phyloP scores from a whole-genome alignment of 2,113 vertebrate genomes.

The Sturnus vulgaris region DNA sequence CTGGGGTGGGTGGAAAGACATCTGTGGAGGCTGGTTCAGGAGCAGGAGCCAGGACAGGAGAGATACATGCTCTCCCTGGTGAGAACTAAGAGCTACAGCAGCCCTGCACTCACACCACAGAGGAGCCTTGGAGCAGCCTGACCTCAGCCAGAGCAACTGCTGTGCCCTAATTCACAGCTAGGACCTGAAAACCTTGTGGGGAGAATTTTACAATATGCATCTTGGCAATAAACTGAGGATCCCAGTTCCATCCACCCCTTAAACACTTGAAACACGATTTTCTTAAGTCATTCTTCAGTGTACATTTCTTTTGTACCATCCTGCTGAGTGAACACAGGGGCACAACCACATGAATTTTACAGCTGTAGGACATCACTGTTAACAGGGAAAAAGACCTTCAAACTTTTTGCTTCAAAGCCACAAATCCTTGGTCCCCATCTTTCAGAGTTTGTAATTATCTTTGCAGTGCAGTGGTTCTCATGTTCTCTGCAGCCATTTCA shows the following conservation, averaged over 20 bases:
- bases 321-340: background rate
- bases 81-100: background rate
- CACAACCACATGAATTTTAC: constrained; percentile 26
- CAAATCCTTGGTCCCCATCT: background rate
- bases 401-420: constrained; percentile 16
- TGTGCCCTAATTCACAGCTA: background rate
- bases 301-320: background rate
- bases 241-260: background rate
- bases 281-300: background rate
- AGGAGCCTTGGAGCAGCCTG: background rate
- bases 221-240: background rate
- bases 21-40: background rate
- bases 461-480: background rate
- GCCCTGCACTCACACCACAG: background rate
- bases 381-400: background rate
- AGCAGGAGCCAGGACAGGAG: background rate
- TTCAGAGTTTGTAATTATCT: background rate
- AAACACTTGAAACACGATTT: background rate
- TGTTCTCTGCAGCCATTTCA: background rate
- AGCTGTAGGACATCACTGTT: constrained; percentile 15
- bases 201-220: background rate
- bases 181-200: background rate
- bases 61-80: background rate
- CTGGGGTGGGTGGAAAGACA: background rate
- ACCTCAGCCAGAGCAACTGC: background rate